Evolutionary conservation across 2,113 vertebrate species (phyloP), one percentile per base, ranked within the genome.

Genomic region (Nansenia antarctica): DNA sequence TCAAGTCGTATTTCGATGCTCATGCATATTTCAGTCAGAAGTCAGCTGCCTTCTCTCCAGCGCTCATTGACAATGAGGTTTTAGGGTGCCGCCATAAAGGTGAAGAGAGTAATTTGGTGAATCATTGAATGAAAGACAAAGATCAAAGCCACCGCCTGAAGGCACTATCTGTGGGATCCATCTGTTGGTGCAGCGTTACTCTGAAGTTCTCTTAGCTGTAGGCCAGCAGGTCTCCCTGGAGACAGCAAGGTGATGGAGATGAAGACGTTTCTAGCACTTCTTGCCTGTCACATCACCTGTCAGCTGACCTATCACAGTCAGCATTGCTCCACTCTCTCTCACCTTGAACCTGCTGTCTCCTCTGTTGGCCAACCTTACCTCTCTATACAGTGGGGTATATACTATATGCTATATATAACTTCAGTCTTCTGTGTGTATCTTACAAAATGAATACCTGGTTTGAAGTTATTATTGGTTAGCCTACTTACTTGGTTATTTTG

Each of bases 131-230:
- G 74, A 85, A 85, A 87, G 79, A 87, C 77, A 86, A 83, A 89
- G 85, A 90, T 89, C 82, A 90, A 89, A 90, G 87, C 73, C 7
- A 67, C 70, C 26, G 77, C 85, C 83, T 4, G 0, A 59, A 83
- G 82, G 78, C 78, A 54, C 54, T 72, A 75, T 82, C 75, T 67
- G 82, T n/a, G 9, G 76, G 80, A 82, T 82, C 80, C 79, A 88
- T 86, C 79, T 88, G 84, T 83, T 86, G 68, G 70, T 69, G 62
- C 58, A 64, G 69, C 49, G 67, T 77, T 60, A 47, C 78, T 84
- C 78, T 80, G 65, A 85, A 74, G 79, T 75, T 62, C 63, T 72
- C 74, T 69, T 73, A 72, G 18, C 34, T 29, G 42, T 74, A 45
- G 29, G 34, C 39, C 32, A 22, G 63, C 65, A 53, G 20, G 62